These are phyloP conservation scores for Serrognathus titanus DNA, from an alignment of 2,888 invertebrate genomes.

Conservation along the genomic window DNA sequence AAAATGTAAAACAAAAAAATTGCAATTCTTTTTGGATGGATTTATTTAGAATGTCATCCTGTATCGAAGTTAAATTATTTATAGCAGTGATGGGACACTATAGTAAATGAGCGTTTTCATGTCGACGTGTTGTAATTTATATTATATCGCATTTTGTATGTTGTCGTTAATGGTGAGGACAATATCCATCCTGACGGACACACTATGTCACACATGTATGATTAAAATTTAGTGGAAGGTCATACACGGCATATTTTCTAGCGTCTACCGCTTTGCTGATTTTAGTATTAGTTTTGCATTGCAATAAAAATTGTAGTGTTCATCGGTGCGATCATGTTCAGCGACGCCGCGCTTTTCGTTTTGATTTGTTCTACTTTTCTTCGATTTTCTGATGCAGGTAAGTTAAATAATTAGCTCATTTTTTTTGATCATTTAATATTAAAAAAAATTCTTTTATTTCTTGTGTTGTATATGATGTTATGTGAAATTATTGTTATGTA, in stretches of 20 bases:
- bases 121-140: neutral
- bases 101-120: neutral
- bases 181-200: conserved; percentile 20
- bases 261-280: conserved; percentile 29
- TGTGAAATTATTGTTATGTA: no score
- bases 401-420: neutral
- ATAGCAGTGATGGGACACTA: no score
- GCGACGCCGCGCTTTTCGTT: neutral
- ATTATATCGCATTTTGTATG: neutral
- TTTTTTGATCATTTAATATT: no score
- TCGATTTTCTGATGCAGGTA: neutral
- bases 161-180: conserved; percentile 7
- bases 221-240: conserved; percentile 44
- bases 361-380: neutral
- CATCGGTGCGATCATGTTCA: neutral
- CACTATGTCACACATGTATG: conserved; percentile 41
- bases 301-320: conserved; percentile 10
- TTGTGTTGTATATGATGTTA: no score
- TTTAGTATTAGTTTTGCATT: conserved; percentile 24
- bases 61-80: no score
- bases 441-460: no score
- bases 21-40: no score
- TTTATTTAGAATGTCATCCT: no score
- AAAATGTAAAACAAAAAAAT: no score
- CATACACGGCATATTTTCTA: conserved; percentile 33